phyloP scores from a whole-genome alignment of 2,888 invertebrate species.

The Mellilla xanthometata region DNA sequence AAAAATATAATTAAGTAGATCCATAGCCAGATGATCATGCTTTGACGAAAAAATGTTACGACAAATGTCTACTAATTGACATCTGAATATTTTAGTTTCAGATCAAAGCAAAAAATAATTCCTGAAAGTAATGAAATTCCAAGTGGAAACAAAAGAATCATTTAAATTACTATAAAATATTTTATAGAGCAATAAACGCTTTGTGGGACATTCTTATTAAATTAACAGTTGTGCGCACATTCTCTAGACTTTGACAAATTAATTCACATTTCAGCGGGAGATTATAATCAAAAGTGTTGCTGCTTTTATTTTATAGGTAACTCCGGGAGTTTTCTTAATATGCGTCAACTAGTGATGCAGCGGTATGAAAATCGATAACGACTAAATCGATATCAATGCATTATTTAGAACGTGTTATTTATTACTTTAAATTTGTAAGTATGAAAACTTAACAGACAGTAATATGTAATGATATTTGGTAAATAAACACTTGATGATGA shows the following conservation, averaged over 20 bases:
- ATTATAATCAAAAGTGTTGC: constrained; percentile 62
- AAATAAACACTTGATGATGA: no score
- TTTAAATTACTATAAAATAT: constrained; percentile 67
- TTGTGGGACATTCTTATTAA: constrained; percentile 51
- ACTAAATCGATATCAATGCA: no score
- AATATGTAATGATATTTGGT: no score
- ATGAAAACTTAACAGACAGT: no score
- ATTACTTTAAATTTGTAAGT: no score
- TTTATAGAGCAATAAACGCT: constrained; percentile 65
- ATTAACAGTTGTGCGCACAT: constrained; percentile 41
- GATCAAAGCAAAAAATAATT: constrained; percentile 36
- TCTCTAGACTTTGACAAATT: constrained; percentile 62
- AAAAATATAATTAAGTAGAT: no score
- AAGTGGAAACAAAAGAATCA: constrained; percentile 66
- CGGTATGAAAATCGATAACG: no score
- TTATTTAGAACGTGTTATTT: no score
- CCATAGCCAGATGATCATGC: no score
- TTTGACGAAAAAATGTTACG: no score
- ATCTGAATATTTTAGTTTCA: no score
- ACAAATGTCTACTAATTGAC: no score
- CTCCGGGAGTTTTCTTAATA: constrained; percentile 45
- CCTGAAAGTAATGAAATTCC: not conserved
- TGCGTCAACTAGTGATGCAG: constrained; percentile 51
- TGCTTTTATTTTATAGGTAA: constrained; percentile 49
- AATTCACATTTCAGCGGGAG: constrained; percentile 60